Conservation (phyloP, 2,797 vertebrate genomes). For the Siniperca undulata region DNA sequence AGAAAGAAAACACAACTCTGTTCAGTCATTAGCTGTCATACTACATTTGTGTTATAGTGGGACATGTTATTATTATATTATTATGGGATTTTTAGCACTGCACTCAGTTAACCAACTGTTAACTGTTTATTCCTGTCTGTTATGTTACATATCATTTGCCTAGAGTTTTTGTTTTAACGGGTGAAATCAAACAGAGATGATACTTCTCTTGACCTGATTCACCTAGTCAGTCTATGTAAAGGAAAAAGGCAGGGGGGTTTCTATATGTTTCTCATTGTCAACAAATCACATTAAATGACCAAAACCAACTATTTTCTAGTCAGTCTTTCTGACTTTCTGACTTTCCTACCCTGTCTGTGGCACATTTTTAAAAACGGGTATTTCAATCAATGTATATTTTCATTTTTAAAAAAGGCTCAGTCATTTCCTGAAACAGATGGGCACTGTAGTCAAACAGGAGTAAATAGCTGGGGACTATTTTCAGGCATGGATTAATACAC, state of each 20-base stretch:
- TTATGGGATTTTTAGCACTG: background rate
- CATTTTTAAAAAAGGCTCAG: background rate
- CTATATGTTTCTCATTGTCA: background rate
- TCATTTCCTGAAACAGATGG: background rate
- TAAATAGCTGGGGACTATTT: background rate
- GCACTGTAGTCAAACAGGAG: background rate
- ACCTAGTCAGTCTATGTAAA: background rate
- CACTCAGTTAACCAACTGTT: background rate
- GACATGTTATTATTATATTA: background rate
- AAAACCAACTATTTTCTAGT: background rate
- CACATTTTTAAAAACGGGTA: background rate
- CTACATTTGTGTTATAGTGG: background rate
- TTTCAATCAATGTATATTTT: background rate
- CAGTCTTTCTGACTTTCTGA: background rate
- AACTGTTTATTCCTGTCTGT: background rate
- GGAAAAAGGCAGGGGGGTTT: background rate
- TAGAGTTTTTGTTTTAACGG: no score
- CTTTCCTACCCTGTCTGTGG: background rate
- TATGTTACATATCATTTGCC: background rate
- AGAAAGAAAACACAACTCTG: background rate
- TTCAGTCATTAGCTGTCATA: background rate
- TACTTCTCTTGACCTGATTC: background rate
- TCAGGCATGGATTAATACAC: background rate
- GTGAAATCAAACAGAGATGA: background rate
- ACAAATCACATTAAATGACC: background rate